A percentile compares a stretch with the other conserved stretches of the same genome.
phyloP scores from a whole-genome alignment of 2,113 vertebrate species.

The Buteo buteo region DNA sequence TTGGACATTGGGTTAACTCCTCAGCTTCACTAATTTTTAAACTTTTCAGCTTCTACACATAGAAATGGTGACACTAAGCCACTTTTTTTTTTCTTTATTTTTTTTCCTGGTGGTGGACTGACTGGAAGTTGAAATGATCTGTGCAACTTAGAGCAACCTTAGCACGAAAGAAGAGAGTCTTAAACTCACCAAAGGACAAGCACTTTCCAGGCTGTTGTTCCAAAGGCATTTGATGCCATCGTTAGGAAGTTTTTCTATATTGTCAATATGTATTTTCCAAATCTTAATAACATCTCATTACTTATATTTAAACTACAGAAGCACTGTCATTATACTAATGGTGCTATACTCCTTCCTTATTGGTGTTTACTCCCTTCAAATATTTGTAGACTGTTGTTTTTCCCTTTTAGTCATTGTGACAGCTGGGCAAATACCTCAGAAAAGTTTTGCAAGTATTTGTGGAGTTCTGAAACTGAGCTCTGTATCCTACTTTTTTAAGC shows the following conservation, averaged over 20 bases:
- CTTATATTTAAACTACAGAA: neutral
- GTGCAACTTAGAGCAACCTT: neutral
- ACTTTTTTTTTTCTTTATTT: neutral
- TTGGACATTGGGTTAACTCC: neutral
- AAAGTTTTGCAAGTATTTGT: constrained; percentile 21
- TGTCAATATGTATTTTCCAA: neutral
- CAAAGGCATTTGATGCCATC: neutral
- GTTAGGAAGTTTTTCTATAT: neutral
- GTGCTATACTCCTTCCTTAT: neutral
- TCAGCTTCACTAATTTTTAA: neutral
- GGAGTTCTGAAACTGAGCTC: neutral
- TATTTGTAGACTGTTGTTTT: constrained; percentile 27
- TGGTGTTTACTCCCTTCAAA: constrained; percentile 9
- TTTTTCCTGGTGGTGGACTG: neutral
- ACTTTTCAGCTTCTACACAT: neutral
- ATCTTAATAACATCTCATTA: neutral
- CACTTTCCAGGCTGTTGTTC: neutral
- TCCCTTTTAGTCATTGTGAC: neutral
- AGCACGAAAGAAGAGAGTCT: neutral
- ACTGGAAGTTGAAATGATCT: neutral
- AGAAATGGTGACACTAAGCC: neutral
- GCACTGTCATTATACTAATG: neutral
- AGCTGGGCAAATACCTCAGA: constrained; percentile 1
- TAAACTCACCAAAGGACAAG: neutral
- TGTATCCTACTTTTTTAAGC: neutral